Conservation (phyloP, 1,140 invertebrate species). For the Pemphigus obesinymphae region DNA sequence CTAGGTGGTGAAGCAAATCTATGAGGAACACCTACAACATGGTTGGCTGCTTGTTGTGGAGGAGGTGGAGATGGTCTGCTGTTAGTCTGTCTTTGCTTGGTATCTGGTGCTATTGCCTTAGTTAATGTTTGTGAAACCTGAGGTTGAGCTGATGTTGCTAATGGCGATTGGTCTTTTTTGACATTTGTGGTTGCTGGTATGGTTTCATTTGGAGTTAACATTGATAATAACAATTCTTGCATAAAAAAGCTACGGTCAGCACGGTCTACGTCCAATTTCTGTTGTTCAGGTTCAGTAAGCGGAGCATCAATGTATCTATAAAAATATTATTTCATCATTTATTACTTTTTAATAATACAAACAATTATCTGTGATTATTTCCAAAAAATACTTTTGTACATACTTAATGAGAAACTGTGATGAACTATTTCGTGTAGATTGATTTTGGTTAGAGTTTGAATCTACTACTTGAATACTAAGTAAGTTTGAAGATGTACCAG, state of each 20-base stretch:
- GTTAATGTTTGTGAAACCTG: not conserved
- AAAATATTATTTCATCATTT: too few relatives aligned
- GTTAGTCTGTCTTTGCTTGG: not conserved
- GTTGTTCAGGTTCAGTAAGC: conserved; percentile 56
- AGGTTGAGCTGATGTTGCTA: not conserved
- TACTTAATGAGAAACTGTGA: conserved; percentile 38
- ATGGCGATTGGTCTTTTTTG: conserved; percentile 7
- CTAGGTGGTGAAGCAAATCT: conserved; percentile 22
- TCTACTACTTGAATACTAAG: conserved; percentile 33
- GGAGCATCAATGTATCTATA: conserved; percentile 59
- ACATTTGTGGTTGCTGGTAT: not conserved
- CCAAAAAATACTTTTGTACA: not conserved
- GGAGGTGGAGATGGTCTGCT: not conserved
- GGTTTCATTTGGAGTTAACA: conserved; percentile 50
- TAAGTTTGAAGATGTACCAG: conserved; percentile 28
- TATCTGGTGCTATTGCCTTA: not conserved
- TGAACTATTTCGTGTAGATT: conserved; percentile 24
- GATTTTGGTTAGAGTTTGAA: conserved; percentile 30
- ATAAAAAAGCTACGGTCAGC: conserved; percentile 65
- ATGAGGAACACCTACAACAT: conserved; percentile 13
- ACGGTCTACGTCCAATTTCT: conserved; percentile 58
- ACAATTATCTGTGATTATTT: not conserved
- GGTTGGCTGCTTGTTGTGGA: not conserved
- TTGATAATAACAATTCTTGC: conserved; percentile 63
- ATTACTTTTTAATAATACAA: too few relatives aligned